Evolutionary conservation across 1,140 invertebrate genomes (phyloP).

Genomic region (Lucilia sericata): DNA sequence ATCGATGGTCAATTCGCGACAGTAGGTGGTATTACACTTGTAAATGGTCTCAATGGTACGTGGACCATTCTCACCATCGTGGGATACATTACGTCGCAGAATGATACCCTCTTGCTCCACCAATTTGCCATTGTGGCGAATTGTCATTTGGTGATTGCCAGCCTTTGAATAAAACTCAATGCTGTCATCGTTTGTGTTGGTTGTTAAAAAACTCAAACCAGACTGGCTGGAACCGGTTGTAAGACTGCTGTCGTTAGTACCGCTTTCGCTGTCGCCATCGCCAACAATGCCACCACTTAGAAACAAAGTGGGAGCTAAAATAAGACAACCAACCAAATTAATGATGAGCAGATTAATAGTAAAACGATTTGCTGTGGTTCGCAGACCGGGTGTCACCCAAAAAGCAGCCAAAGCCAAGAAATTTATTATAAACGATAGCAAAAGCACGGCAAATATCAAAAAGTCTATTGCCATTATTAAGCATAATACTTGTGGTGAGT

Average conservation of each 20-base stretch:
- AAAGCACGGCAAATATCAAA: conserved; percentile 64
- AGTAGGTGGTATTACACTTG: conserved; percentile 62
- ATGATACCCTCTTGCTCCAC: conserved; percentile 63
- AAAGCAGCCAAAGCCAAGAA: conserved; percentile 66
- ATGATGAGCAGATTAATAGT: conserved; percentile 66
- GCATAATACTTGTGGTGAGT: conserved; percentile 17
- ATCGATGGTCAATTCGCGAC: conserved; percentile 62
- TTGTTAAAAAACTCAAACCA: neutral
- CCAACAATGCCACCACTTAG: conserved; percentile 50
- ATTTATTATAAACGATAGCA: conserved; percentile 66
- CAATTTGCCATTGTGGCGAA: conserved; percentile 58
- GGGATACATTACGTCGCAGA: conserved; percentile 47
- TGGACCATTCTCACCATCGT: conserved; percentile 42
- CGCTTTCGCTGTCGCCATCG: conserved; percentile 34
- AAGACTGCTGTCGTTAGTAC: conserved; percentile 26
- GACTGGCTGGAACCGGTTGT: conserved; percentile 38
- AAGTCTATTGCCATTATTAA: conserved; percentile 67
- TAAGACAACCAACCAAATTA: conserved; percentile 65
- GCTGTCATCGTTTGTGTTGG: conserved; percentile 49
- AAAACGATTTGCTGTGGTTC: conserved; percentile 67
- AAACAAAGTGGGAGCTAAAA: conserved; percentile 63
- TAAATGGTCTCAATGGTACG: conserved; percentile 60
- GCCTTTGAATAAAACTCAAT: conserved; percentile 61
- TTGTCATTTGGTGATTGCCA: conserved; percentile 62
- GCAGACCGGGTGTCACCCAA: conserved; percentile 65